phyloP scores from a whole-genome alignment of 2,113 vertebrate species.

The Carassius gibelio region DNA sequence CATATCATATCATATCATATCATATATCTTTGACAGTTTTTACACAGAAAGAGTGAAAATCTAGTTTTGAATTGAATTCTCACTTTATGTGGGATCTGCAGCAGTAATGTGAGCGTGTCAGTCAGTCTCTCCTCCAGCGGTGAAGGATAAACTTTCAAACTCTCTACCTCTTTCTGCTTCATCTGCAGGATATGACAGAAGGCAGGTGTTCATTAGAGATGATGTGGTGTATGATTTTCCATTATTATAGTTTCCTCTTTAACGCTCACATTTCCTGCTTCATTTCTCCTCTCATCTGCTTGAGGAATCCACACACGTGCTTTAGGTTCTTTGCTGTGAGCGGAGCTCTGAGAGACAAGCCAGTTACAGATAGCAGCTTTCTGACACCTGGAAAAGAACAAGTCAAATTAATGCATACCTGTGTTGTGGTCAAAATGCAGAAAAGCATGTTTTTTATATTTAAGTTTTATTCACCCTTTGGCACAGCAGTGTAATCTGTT shows the following conservation, averaged over 20 bases:
- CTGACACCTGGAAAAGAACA: constrained; percentile 61
- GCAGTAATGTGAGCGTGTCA: constrained; percentile 63
- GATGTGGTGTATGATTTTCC: not conserved
- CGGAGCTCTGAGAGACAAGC: constrained; percentile 46
- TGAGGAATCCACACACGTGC: constrained; percentile 10
- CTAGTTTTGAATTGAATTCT: not conserved
- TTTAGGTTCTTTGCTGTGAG: constrained; percentile 37
- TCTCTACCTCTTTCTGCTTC: constrained; percentile 58
- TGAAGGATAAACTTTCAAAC: constrained; percentile 17
- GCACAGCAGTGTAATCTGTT: constrained; percentile 59
- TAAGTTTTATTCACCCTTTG: constrained; percentile 61
- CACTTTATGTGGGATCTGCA: constrained; percentile 71
- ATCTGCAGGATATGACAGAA: constrained; percentile 47
- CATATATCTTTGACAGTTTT: not conserved
- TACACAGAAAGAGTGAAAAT: not conserved
- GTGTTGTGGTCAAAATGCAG: not conserved
- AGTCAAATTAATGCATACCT: too few relatives aligned
- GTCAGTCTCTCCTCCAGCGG: constrained; percentile 54
- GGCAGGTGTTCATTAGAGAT: not conserved
- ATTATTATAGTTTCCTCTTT: not conserved
- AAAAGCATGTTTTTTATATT: too few relatives aligned
- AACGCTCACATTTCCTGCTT: constrained; percentile 33
- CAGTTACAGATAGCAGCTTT: constrained; percentile 49
- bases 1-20: too few relatives aligned
- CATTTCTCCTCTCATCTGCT: constrained; percentile 15